Conservation (phyloP, 1,140 invertebrate species). For the Ostrea denselamellosa region DNA sequence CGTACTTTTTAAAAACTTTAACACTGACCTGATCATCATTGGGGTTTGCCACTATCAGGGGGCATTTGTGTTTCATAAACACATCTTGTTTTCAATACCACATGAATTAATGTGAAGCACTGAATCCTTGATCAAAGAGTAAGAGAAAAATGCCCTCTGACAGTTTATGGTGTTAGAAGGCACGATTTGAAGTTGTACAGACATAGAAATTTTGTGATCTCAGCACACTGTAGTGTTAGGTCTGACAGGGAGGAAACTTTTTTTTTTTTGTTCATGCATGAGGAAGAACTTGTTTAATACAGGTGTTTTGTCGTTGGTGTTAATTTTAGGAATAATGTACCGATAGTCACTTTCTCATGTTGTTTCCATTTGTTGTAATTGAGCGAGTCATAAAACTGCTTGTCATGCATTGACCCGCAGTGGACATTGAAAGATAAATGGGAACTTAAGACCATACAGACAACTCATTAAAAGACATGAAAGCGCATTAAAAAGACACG, state of each 20-base stretch:
- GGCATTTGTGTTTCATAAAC: too few species aligned
- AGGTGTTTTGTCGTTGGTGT: neutral
- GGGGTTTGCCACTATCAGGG: too few species aligned
- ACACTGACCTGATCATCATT: too few species aligned
- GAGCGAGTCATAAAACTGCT: neutral
- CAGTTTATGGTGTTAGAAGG: neutral
- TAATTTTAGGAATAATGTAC: neutral
- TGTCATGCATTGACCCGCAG: neutral
- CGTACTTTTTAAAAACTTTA: too few species aligned
- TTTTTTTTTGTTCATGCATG: neutral
- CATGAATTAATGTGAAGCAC: too few species aligned
- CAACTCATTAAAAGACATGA: too few species aligned
- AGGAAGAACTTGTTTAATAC: neutral
- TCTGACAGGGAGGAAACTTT: neutral
- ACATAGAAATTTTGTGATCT: neutral
- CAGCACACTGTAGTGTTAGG: neutral
- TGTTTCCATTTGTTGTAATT: neutral
- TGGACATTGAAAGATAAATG: constrained; percentile 2
- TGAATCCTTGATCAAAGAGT: neutral
- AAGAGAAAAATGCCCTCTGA: neutral
- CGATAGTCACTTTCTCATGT: neutral
- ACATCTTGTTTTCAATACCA: too few species aligned
- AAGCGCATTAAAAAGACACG: neutral
- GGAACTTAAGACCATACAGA: neutral
- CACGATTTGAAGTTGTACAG: neutral